These are phyloP conservation scores for Meles meles DNA, from an alignment of 2,113 vertebrate genomes.

Conservation along the genomic window DNA sequence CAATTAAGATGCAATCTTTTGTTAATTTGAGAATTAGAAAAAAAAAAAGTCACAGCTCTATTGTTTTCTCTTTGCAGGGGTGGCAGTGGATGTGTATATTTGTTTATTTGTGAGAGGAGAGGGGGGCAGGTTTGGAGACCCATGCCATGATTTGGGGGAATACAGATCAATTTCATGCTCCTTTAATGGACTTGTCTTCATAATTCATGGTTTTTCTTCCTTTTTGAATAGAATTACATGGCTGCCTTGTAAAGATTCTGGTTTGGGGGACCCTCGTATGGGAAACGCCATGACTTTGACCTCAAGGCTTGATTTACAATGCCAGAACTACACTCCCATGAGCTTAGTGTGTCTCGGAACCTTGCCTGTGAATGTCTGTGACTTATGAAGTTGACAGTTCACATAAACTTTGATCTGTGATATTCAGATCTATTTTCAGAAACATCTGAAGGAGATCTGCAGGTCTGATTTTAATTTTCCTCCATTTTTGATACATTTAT, in stretches of 20 bases:
- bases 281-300: conserved; percentile 66
- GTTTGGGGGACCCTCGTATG: conserved; percentile 53
- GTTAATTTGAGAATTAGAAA: conserved; percentile 51
- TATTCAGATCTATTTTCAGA: neutral
- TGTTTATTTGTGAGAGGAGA: neutral
- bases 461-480: neutral
- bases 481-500: neutral
- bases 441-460: neutral
- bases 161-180: conserved; percentile 60
- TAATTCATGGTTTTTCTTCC: conserved; percentile 63
- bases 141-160: neutral
- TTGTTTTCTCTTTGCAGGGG: neutral
- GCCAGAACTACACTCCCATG: conserved; percentile 31
- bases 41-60: neutral
- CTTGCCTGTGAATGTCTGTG: neutral
- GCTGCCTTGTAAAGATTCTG: conserved; percentile 57
- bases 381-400: neutral
- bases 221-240: conserved; percentile 64
- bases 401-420: neutral
- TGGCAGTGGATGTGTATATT: neutral
- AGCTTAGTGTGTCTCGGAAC: neutral
- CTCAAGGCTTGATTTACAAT: conserved; percentile 75
- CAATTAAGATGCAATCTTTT: conserved; percentile 74
- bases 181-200: conserved; percentile 49
- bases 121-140: neutral